Base-by-base conservation (phyloP, 2,113 vertebrate genomes). In the Uria aalge region DNA sequence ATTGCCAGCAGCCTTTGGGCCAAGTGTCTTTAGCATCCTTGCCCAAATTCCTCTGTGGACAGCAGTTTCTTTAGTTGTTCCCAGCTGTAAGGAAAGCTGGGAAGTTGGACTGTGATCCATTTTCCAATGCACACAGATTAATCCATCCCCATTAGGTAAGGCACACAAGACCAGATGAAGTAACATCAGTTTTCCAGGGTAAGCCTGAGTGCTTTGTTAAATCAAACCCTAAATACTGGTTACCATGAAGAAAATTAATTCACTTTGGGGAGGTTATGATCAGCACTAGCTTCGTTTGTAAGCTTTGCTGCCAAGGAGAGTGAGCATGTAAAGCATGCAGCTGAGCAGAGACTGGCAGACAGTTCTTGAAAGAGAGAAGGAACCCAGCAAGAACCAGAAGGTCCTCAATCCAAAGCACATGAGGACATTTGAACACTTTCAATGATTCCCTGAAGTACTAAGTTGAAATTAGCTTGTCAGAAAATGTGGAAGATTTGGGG, bases 401-500 rank as follows among this genome's bases (percentile, higher is more conserved):
- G 10, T 9, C 20, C 41, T 45, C 11, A n/a, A 27, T 30, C 38
- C 43, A 81, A 77, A 95, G 63, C 9, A 23, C 47, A 48, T 15
- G 10, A 63, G 24, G 21, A 9, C 64, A 77, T 57, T 6, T 13
- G 38, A 77, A 72, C 7, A 36, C 34, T 73, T 76, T 63, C 15
- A 43, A 2, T 2, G 3, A 34, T 29, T n/a, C 52, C 11, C 22
- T 30, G 6, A 19, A 73, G 18, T 11, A 57, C 29, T 7, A 27
- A 53, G 5, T 8, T 59, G 32, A 87, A 83, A 26, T 72, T 30
- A n/a, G 6, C 18, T 60, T 38, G 30, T 17, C 18, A 66, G 57
- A 60, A 55, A 59, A 4, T 0, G 0, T 8, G 18, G 12, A 55
- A 38, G 18, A 41, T 63, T 27, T 52, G 2, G 36, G 22, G n/a